A percentile compares a stretch with the other conserved stretches of the same genome.
Conservation (phyloP, 2,113 vertebrate genomes). For the Gobius niger region DNA sequence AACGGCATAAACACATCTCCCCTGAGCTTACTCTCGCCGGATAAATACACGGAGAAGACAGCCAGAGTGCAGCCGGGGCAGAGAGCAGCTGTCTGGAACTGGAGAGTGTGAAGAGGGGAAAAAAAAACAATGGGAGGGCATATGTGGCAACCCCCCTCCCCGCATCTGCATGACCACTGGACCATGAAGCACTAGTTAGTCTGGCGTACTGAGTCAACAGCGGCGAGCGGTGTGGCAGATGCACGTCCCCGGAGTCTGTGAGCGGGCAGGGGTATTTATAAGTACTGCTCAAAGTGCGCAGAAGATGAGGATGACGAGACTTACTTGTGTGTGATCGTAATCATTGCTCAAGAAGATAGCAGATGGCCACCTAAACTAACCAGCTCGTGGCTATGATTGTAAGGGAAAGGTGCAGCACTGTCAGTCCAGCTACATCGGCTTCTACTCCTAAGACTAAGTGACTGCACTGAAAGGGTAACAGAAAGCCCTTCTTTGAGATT, state of each 20-base stretch:
- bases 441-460: no score
- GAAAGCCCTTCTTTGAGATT: no score
- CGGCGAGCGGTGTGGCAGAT: not conserved
- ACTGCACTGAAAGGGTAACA: no score
- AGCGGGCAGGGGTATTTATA: not conserved
- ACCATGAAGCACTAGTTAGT: constrained; percentile 45
- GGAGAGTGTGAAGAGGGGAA: not conserved
- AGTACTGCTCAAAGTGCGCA: not conserved
- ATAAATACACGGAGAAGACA: not conserved
- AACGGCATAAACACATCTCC: not conserved
- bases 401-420: no score
- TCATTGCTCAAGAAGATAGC: no score
- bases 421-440: no score
- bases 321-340: no score
- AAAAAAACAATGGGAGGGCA: constrained; percentile 39
- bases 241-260: not conserved
- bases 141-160: constrained; percentile 33
- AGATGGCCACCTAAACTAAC: no score
- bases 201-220: constrained; percentile 23
- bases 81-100: constrained; percentile 35
- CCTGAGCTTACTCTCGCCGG: not conserved
- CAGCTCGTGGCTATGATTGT: no score
- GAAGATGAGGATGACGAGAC: no score
- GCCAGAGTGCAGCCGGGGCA: constrained; percentile 15
- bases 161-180: constrained; percentile 38